These are phyloP conservation scores for Pilophorus perplexus DNA, from an alignment of 2,888 invertebrate species.

Conservation along the genomic window DNA sequence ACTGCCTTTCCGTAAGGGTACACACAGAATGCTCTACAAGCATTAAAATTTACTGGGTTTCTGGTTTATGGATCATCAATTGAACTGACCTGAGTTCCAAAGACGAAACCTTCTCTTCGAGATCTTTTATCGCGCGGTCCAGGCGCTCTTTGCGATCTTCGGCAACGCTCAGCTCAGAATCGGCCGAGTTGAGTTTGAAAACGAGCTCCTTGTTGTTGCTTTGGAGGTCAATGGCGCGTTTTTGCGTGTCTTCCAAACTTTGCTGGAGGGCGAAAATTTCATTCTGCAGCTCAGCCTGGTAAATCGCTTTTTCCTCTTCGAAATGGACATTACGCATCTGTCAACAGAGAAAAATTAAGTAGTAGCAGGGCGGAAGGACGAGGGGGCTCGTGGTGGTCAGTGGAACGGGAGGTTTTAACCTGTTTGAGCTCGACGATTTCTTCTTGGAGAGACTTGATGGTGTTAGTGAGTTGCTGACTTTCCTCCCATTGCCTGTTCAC, in stretches of 20 bases:
- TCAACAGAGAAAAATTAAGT: too few relatives aligned
- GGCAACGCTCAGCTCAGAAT: constrained; percentile 37
- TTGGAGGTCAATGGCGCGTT: constrained; percentile 35
- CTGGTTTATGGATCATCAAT: too few relatives aligned
- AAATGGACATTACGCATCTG: constrained; percentile 36
- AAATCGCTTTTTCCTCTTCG: constrained; percentile 42
- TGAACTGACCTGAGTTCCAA: constrained; percentile 36
- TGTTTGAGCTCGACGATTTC: constrained; percentile 42
- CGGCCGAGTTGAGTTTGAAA: constrained; percentile 43
- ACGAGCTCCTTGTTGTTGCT: constrained; percentile 36
- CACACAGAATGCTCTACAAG: too few relatives aligned
- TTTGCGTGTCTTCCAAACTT: constrained; percentile 43
- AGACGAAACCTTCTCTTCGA: constrained; percentile 36
- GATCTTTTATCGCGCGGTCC: constrained; percentile 36
- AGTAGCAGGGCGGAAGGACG: too few relatives aligned
- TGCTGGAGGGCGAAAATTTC: constrained; percentile 43
- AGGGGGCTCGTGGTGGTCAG: too few relatives aligned
- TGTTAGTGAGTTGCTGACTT: constrained; percentile 40
- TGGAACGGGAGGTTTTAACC: too few relatives aligned
- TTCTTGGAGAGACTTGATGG: constrained; percentile 41
- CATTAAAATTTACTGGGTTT: too few relatives aligned
- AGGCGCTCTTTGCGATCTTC: constrained; percentile 39
- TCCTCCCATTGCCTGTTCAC: constrained; percentile 44
- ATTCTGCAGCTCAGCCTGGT: constrained; percentile 44
- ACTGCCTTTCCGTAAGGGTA: too few relatives aligned